Evolutionary conservation across 2,888 invertebrate species (phyloP).

Genomic region (Rhimphoctona megacephalus): DNA sequence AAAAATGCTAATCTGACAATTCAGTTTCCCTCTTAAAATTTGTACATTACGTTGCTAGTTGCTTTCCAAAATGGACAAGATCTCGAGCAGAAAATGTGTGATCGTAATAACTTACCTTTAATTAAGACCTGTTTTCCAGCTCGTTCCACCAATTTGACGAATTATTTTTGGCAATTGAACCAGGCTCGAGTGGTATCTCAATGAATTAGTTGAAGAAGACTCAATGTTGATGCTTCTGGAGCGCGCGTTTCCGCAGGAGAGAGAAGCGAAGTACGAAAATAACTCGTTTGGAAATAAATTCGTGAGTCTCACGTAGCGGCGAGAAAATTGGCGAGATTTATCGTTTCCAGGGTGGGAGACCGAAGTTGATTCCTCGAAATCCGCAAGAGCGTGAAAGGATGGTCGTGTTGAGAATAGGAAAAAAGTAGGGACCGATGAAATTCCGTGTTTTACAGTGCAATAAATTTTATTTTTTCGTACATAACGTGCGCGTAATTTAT

Average conservation of each 20-base stretch:
- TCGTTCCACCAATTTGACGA: constrained; percentile 75
- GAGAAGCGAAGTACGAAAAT: constrained; percentile 62
- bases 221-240: constrained; percentile 1
- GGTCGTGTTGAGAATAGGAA: constrained; percentile 26
- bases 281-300: constrained; percentile 53
- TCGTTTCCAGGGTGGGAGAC: constrained; percentile 44
- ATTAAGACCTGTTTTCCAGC: not conserved
- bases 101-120: not conserved
- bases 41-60: no score
- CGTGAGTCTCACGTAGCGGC: constrained; percentile 16
- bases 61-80: constrained; percentile 10
- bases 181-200: constrained; percentile 72
- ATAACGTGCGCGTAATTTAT: constrained; percentile 61
- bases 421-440: constrained; percentile 2
- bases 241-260: not conserved
- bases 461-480: constrained; percentile 69
- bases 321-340: constrained; percentile 69
- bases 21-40: no score
- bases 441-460: constrained; percentile 61
- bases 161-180: constrained; percentile 17
- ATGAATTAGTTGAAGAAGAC: constrained; percentile 7
- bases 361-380: constrained; percentile 46
- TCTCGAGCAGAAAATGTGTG: not conserved
- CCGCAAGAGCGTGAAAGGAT: constrained; percentile 37
- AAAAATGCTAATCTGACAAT: no score